A percentile compares a stretch with the other conserved stretches of the same genome.
Evolutionary conservation across 2,888 invertebrate species (phyloP).

Genomic region (Monopis laevigella): DNA sequence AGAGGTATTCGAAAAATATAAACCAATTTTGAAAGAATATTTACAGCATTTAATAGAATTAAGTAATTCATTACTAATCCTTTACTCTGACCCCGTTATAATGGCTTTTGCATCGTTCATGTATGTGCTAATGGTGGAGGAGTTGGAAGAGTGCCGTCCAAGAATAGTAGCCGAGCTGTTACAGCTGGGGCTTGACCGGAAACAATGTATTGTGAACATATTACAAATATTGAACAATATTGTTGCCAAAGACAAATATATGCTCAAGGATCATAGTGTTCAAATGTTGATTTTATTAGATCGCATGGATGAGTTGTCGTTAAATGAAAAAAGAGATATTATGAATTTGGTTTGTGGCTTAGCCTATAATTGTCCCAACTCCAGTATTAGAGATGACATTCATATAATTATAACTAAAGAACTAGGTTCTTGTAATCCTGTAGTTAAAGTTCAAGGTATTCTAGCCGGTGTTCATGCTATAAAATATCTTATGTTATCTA

Average conservation of each 20-base stretch:
- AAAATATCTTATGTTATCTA: conserved; percentile 68
- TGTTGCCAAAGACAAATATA: conserved; percentile 41
- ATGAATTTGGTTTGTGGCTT: conserved; percentile 82
- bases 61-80: conserved; percentile 63
- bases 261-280: conserved; percentile 66
- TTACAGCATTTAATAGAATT: conserved; percentile 65
- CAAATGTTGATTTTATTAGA: conserved; percentile 76
- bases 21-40: conserved; percentile 62
- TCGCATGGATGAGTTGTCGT: conserved; percentile 76
- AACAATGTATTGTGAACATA: conserved; percentile 43
- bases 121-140: conserved; percentile 60
- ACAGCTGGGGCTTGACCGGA: conserved; percentile 43
- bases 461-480: conserved; percentile 78
- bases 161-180: conserved; percentile 49
- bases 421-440: conserved; percentile 71
- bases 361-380: conserved; percentile 66
- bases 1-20: conserved; percentile 63
- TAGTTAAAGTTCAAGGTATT: conserved; percentile 78
- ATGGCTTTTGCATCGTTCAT: conserved; percentile 68
- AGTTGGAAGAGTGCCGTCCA: conserved; percentile 43
- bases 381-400: conserved; percentile 78
- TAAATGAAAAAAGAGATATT: conserved; percentile 78
- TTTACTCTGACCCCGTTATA: conserved; percentile 52
- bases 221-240: conserved; percentile 47
- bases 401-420: conserved; percentile 88